Percentiles rank a stretch among this genome's conserved stretches.
phyloP scores from a whole-genome alignment of 2,113 vertebrate species.

The Gymnogyps californianus region DNA sequence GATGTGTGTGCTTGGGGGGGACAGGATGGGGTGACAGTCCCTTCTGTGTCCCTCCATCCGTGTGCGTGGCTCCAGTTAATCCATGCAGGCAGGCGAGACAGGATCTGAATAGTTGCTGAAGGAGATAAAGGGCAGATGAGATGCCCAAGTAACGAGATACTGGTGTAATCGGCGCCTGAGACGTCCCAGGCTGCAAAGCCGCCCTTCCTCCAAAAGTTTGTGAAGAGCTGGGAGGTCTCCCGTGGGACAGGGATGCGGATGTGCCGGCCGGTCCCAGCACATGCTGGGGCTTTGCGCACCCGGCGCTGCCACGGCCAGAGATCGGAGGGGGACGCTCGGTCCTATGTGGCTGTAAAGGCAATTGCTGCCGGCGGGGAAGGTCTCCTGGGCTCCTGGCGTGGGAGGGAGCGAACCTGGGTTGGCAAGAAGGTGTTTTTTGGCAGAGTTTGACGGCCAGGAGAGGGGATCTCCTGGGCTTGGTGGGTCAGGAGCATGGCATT shows the following conservation, averaged over 20 bases:
- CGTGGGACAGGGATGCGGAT: rapidly evolving
- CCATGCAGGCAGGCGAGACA: background rate
- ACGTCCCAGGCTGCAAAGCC: background rate
- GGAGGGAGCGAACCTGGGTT: background rate
- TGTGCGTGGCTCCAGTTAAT: background rate
- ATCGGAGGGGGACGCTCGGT: rapidly evolving
- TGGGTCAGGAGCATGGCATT: rapidly evolving
- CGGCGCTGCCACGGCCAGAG: rapidly evolving
- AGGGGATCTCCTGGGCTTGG: background rate
- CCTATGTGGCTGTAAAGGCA: background rate
- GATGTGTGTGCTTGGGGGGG: background rate
- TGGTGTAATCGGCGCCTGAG: background rate
- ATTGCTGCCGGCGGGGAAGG: rapidly evolving
- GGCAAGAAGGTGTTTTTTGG: background rate
- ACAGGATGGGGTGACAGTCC: background rate
- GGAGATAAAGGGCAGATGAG: background rate
- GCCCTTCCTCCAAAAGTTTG: background rate
- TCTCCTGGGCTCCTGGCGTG: rapidly evolving
- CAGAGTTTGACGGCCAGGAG: background rate
- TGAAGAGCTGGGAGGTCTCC: background rate
- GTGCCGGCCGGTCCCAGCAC: background rate
- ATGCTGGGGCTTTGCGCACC: background rate
- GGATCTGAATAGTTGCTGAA: background rate
- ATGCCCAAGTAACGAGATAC: background rate
- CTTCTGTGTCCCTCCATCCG: background rate